Conservation (phyloP, 1,140 invertebrate genomes). For the Drosophila kepulauana region DNA sequence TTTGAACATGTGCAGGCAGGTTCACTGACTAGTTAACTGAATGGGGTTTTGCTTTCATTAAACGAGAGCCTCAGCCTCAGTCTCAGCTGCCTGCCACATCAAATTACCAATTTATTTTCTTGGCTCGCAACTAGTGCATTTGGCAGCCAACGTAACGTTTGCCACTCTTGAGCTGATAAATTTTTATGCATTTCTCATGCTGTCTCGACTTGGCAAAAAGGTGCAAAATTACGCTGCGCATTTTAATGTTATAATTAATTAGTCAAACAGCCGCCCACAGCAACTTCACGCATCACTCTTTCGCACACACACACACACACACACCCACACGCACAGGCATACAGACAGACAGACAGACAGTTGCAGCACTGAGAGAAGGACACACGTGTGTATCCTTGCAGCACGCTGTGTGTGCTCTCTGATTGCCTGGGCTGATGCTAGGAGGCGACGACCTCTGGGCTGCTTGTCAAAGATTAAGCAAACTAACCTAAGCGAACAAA, state of each 20-base stretch:
- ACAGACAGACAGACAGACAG: background rate
- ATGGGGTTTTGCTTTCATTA: slow-evolving; percentile 54
- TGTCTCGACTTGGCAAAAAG: slow-evolving; percentile 5
- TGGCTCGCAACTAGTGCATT: slow-evolving; percentile 52
- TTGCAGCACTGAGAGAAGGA: too few species aligned
- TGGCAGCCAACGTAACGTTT: slow-evolving; percentile 39
- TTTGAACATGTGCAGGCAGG: slow-evolving; percentile 34
- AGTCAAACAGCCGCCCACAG: slow-evolving; percentile 23
- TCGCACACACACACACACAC: background rate
- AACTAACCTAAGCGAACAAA: slow-evolving; percentile 73
- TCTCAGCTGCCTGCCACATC: slow-evolving; percentile 65
- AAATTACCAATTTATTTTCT: slow-evolving; percentile 83
- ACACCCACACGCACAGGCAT: background rate
- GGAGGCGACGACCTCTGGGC: slow-evolving; percentile 71
- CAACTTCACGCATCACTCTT: slow-evolving; percentile 5
- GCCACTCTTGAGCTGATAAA: slow-evolving; percentile 27
- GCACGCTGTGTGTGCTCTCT: slow-evolving; percentile 45
- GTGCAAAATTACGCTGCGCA: slow-evolving; percentile 41
- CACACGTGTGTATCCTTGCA: slow-evolving; percentile 7
- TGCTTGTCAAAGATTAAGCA: slow-evolving; percentile 83
- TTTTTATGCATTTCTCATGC: slow-evolving; percentile 38
- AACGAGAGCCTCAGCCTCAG: slow-evolving; percentile 31
- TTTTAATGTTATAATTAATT: slow-evolving; percentile 59
- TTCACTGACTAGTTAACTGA: background rate
- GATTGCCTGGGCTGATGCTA: slow-evolving; percentile 46